Base-by-base conservation (phyloP, 2,888 invertebrate genomes). In the Chouioia cunea region DNA sequence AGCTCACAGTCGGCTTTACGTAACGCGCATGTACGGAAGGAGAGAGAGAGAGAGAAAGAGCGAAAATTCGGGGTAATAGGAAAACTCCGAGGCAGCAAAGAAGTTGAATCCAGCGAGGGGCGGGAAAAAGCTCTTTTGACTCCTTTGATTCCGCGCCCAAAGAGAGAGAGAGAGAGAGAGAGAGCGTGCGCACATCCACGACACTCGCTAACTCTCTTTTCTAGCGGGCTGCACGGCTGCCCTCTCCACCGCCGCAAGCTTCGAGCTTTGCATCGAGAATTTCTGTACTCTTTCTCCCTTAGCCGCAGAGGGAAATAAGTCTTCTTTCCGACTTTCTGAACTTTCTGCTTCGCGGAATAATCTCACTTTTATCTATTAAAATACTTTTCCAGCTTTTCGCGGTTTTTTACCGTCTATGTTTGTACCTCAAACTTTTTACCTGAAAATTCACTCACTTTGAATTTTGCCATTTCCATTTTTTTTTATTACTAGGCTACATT, bases 41-140 rank as follows among this genome's bases (percentile, higher is more conserved):
- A 47, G 16, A 47, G 18, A 8, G 36, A 22, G 18, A 46, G 43
- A 43, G 36, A 20, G 57, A 23, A 23, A 43, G 22, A 52, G 50
- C 43, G 54, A 69, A 83, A 82, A 83, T 83, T 82, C 80, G 80
- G 80, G 82, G 83, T 83, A 83, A 83, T 83, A 81, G 83, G 83
- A 82, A 83, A 83, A 83, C 83, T 83, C 83, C 78, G 78, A 79
- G 80, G 79, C 77, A 81, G 80, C 80, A 82, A 82, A 82, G 81
- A 83, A 83, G 83, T 83, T 83, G 80, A 82, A 83, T 83, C 81
- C 81, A 78, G 73, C 74, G 65, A 64, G 65, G 71, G 76, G 71
- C 74, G 74, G 70, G 76, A 78, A 82, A 82, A 81, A 47, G 80
- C 79, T 80, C 81, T 81, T 81, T 81, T 78, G 82, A 80, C 81